A percentile compares a stretch with the other conserved stretches of the same genome.
Conservation (phyloP, 2,888 invertebrate species). For the Cantharis flavilabris region DNA sequence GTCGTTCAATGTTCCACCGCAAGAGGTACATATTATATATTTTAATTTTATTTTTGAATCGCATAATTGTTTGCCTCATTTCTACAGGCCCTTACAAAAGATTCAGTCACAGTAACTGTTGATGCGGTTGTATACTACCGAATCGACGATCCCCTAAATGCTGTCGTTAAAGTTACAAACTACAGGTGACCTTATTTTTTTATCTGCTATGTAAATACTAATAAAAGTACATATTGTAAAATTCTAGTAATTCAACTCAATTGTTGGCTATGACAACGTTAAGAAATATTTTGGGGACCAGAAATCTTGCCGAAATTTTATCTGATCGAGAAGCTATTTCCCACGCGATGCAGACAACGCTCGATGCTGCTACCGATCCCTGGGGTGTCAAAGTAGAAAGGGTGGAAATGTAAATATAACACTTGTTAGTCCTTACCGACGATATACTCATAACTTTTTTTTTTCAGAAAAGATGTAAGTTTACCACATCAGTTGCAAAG, state of each 20-base stretch:
- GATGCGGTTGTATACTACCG: slow-evolving; percentile 88
- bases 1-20: slow-evolving; percentile 95
- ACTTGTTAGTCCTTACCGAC: too few relatives aligned
- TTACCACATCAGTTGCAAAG: slow-evolving; percentile 76
- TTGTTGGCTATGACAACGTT: slow-evolving; percentile 83
- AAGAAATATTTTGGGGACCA: slow-evolving; percentile 89
- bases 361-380: slow-evolving; percentile 87
- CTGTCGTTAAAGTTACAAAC: slow-evolving; percentile 75
- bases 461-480: slow-evolving; percentile 74
- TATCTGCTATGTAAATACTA: not conserved
- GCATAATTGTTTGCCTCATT: not conserved
- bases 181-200: slow-evolving; percentile 61
- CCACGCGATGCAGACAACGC: slow-evolving; percentile 82
- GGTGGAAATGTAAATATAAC: slow-evolving; percentile 79
- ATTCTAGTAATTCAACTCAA: slow-evolving; percentile 77
- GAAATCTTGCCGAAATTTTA: slow-evolving; percentile 88
- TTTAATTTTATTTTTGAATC: slow-evolving; percentile 15
- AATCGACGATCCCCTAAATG: slow-evolving; percentile 77
- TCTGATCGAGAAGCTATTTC: slow-evolving; percentile 92
- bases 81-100: slow-evolving; percentile 79
- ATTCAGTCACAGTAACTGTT: slow-evolving; percentile 92
- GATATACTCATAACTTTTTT: not conserved
- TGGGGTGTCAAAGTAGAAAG: slow-evolving; percentile 95
- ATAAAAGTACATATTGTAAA: not conserved
- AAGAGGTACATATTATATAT: slow-evolving; percentile 69